These are phyloP conservation scores for Microchirus variegatus DNA, from an alignment of 2,797 vertebrate genomes.

Conservation along the genomic window DNA sequence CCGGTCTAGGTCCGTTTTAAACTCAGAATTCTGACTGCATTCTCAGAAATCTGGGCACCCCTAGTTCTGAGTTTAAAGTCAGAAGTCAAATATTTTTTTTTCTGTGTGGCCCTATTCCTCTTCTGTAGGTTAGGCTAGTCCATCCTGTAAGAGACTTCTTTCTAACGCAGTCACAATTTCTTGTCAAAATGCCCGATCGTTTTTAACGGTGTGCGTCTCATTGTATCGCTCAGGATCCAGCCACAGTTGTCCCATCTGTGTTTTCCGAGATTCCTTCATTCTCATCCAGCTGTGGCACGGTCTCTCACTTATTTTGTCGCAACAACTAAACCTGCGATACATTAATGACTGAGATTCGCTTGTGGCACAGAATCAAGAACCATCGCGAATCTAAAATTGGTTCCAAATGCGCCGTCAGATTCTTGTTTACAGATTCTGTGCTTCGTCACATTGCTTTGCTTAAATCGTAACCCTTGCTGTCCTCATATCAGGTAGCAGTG, in stretches of 20 bases:
- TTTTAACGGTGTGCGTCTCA: background rate
- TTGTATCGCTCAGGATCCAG: background rate
- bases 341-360: slow-evolving; percentile 53
- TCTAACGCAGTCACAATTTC: slow-evolving; percentile 11
- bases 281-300: slow-evolving; percentile 20
- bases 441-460: slow-evolving; percentile 12
- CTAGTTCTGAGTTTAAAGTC: too few relatives aligned
- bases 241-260: slow-evolving; percentile 8
- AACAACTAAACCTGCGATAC: slow-evolving; percentile 42
- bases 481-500: slow-evolving; percentile 12
- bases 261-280: slow-evolving; percentile 22
- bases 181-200: background rate
- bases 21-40: too few relatives aligned
- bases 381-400: slow-evolving; percentile 37
- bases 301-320: slow-evolving; percentile 49
- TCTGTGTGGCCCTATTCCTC: too few relatives aligned
- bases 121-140: too few relatives aligned
- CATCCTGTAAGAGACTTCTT: slow-evolving; percentile 1
- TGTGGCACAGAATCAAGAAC: slow-evolving; percentile 31
- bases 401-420: slow-evolving; percentile 56
- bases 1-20: too few relatives aligned
- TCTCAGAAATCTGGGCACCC: too few relatives aligned
- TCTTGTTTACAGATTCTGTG: slow-evolving; percentile 34
- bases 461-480: slow-evolving; percentile 16
- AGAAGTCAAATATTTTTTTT: too few relatives aligned